Percentiles rank a stretch among this genome's conserved stretches.
These are phyloP conservation scores for Meloidogyne floridensis DNA, from an alignment of 1,140 invertebrate genomes.

Conservation along the genomic window DNA sequence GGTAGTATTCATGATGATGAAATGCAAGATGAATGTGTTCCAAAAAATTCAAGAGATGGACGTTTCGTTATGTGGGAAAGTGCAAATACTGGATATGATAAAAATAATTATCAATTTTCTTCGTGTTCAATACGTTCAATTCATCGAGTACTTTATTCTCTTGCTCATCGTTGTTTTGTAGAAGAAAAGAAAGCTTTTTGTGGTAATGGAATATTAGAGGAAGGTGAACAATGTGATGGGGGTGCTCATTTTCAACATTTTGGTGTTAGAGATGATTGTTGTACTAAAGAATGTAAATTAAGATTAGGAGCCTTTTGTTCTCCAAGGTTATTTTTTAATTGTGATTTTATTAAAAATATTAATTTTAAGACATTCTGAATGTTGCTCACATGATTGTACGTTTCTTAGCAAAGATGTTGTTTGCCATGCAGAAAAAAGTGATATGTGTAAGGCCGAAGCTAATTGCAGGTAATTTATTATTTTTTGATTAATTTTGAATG, in stretches of 20 bases:
- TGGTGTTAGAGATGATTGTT: constrained; percentile 40
- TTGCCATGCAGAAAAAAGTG: constrained; percentile 39
- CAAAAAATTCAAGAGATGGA: constrained; percentile 37
- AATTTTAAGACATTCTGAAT: constrained; percentile 44
- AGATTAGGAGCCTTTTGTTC: constrained; percentile 38
- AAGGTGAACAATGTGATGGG: constrained; percentile 48
- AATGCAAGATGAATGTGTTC: constrained; percentile 37
- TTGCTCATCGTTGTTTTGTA: constrained; percentile 50
- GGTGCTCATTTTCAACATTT: constrained; percentile 41
- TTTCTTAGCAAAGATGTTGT: constrained; percentile 19
- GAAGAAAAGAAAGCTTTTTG: constrained; percentile 43
- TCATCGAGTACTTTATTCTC: constrained; percentile 46
- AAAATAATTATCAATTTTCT: constrained; percentile 53
- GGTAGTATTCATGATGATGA: constrained; percentile 43
- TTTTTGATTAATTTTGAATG: not conserved
- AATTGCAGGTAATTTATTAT: constrained; percentile 45
- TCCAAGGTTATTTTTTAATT: constrained; percentile 19
- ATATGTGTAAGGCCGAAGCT: constrained; percentile 44
- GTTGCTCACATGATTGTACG: constrained; percentile 43
- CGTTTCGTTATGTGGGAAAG: constrained; percentile 55
- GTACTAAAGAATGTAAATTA: constrained; percentile 41
- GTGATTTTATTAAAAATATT: not conserved
- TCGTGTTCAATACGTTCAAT: constrained; percentile 46
- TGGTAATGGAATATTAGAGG: constrained; percentile 53
- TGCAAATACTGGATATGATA: constrained; percentile 49